Evolutionary conservation across 1,140 invertebrate genomes (phyloP).

Genomic region (Pissodes strobi): DNA sequence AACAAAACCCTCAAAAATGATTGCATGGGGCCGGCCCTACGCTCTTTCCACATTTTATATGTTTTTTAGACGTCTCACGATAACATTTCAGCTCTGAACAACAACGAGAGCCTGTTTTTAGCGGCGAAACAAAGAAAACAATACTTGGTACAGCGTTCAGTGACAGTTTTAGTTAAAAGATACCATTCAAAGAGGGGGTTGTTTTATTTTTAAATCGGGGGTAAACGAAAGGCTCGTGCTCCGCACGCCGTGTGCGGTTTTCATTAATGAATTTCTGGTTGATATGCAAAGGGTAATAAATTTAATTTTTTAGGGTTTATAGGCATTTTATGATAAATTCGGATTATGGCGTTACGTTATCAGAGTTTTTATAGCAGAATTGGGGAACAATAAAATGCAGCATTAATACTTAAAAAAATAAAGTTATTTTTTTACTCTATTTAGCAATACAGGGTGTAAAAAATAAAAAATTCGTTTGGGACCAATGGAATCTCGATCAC

Average conservation of each 20-base stretch:
- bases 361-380: no score
- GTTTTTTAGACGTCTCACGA: conserved; percentile 7
- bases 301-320: conserved; percentile 1
- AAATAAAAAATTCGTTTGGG: no score
- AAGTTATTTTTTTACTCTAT: no score
- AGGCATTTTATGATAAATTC: no score
- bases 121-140: conserved; percentile 7
- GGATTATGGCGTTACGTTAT: no score
- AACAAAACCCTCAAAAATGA: conserved; percentile 27
- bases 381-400: no score
- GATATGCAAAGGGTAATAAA: conserved; percentile 14
- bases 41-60: conserved; percentile 26
- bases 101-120: background rate
- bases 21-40: conserved; percentile 11
- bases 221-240: conserved; percentile 16
- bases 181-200: background rate
- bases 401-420: no score
- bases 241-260: conserved; percentile 1
- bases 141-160: background rate
- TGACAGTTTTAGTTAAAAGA: conserved; percentile 17
- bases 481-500: no score
- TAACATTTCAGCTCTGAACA: background rate
- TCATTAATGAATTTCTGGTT: conserved; percentile 7
- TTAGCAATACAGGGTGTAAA: no score
- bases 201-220: conserved; percentile 1